A percentile compares a stretch with the other conserved stretches of the same genome.
These are phyloP conservation scores for Tragelaphus scriptus DNA, from an alignment of 2,113 vertebrate genomes.

Conservation along the genomic window DNA sequence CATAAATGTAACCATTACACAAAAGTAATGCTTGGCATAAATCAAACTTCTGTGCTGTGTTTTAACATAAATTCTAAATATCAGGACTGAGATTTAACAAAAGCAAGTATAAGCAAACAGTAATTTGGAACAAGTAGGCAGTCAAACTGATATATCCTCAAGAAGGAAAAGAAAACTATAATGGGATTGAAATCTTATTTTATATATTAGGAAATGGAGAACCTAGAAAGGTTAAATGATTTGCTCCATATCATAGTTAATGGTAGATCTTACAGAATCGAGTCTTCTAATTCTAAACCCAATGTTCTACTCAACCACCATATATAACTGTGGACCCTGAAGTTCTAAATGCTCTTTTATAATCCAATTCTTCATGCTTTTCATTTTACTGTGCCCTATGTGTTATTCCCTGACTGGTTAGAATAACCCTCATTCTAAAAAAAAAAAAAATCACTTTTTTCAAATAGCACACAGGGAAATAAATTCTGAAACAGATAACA, in stretches of 20 bases:
- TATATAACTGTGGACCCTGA: background rate
- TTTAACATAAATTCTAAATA: constrained; percentile 53
- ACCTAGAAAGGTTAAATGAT: background rate
- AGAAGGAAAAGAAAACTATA: background rate
- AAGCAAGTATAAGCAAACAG: constrained; percentile 22
- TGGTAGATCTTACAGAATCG: background rate
- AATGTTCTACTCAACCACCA: background rate
- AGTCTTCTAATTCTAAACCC: background rate
- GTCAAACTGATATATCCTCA: background rate
- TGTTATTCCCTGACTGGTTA: background rate
- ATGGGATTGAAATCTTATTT: background rate
- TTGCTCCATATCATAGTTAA: background rate
- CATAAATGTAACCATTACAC: constrained; percentile 8
- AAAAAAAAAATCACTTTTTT: background rate
- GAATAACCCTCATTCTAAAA: background rate
- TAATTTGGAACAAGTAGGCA: constrained; percentile 45
- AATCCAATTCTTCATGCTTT: background rate
- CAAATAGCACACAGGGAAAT: background rate
- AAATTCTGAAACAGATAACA: background rate
- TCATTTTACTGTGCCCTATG: background rate
- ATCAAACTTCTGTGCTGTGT: constrained; percentile 41
- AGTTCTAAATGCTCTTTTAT: constrained; percentile 31
- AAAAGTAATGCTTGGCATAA: constrained; percentile 58
- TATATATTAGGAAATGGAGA: background rate
- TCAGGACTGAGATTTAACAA: background rate